Base-by-base conservation (phyloP, 2,113 vertebrate genomes). In the Puffinus mauretanicus region DNA sequence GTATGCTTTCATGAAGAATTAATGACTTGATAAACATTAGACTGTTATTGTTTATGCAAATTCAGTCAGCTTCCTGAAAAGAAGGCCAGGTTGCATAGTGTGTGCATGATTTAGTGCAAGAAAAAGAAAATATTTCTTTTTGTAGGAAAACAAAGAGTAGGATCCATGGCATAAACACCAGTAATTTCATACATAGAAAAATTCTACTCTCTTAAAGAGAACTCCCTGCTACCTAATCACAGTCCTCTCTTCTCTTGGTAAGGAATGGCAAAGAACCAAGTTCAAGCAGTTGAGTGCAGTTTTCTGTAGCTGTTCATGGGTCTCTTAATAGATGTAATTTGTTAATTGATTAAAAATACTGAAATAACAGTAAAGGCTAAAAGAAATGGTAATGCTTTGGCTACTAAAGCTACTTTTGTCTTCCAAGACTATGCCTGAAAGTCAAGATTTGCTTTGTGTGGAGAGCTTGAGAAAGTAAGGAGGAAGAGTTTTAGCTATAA, bases 1-100 rank as follows among this genome's bases (percentile, higher is more conserved):
- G 88, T 88, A 51, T 72, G 58, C 90, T 91, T 97, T 97, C 71
- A 88, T 93, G 88, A 93, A 94, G 92, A 95, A 94, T 78, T 95
- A 96, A 95, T 94, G 94, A 92, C 46, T 76, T 95, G 75, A 86
- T 95, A 93, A 90, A 89, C 44, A 94, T 96, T 80, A 67, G 87
- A 36, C 24, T 96, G 70, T 93, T 96, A 87, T 94, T 97, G 87
- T 73, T 97, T 87, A 96, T 97, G 94, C 88, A 94, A 95, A 96
- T 95, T 13, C 75, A 82, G 58, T 89, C 92, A 90, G 80, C 71
- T 78, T 51, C 93, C 70, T 90, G 86, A 82, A 84, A 96, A 92
- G 62, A 58, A 69, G 72, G 84, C 73, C 86, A 67, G 72, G 66
- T 90, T 25, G 4, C 80, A 49, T 67, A 78, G 64, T 66, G 62